Evolutionary conservation across 92 coral and sea anemone species (phyloP).

Genomic region (Muricea muricata): DNA sequence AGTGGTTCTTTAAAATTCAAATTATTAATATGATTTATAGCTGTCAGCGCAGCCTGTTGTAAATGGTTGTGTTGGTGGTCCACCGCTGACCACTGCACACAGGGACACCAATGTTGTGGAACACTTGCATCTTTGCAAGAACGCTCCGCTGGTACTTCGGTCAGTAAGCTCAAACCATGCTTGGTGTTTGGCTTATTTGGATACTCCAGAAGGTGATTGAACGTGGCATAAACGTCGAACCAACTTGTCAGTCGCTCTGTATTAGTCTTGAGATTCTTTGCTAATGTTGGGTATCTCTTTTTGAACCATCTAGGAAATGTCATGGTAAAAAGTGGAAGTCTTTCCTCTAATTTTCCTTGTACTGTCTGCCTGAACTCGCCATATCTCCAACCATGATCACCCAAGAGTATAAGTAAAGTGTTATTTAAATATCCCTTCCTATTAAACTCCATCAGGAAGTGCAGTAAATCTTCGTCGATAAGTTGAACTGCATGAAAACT

Average conservation of each 20-base stretch:
- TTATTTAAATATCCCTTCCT: slow-evolving; percentile 63
- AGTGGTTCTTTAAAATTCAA: slow-evolving; percentile 64
- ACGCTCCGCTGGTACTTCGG: slow-evolving; percentile 73
- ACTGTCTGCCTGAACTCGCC: slow-evolving; percentile 80
- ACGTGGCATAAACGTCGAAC: slow-evolving; percentile 85
- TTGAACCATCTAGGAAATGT: slow-evolving; percentile 87
- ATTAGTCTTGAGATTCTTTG: slow-evolving; percentile 63
- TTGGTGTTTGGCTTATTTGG: slow-evolving; percentile 67
- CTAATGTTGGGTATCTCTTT: slow-evolving; percentile 58
- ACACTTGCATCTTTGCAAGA: slow-evolving; percentile 82
- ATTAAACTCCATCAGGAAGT: slow-evolving; percentile 61
- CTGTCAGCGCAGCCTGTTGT: slow-evolving; percentile 64
- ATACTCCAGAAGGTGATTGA: slow-evolving; percentile 74
- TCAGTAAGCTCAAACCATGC: slow-evolving; percentile 74
- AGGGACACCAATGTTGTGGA: slow-evolving; percentile 93
- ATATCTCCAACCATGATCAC: slow-evolving; percentile 89
- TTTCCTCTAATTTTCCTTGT: slow-evolving; percentile 90
- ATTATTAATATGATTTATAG: slow-evolving; percentile 73
- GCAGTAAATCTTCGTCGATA: slow-evolving; percentile 65
- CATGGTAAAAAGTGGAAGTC: slow-evolving; percentile 81
- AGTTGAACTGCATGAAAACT: slow-evolving; percentile 52
- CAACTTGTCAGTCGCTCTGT: slow-evolving; percentile 80
- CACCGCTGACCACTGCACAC: slow-evolving; percentile 74
- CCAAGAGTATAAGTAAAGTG: slow-evolving; percentile 75
- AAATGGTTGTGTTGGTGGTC: slow-evolving; percentile 68